Conservation (phyloP, 1,140 invertebrate genomes). For the Caenorhabditis remanei region DNA sequence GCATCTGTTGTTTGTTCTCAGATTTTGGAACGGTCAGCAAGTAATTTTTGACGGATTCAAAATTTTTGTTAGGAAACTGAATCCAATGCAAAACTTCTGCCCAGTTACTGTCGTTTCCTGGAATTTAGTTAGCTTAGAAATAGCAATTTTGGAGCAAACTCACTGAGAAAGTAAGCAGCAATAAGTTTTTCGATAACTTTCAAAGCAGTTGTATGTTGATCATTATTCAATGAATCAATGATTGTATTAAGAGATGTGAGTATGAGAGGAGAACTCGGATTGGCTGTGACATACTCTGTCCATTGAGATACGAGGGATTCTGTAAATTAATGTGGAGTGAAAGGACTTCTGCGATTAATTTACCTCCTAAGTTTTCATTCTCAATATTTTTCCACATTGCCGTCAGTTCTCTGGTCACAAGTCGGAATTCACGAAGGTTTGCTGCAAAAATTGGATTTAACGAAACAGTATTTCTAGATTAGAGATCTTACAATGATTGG, state of each 20-base stretch:
- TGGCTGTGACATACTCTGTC: conserved; percentile 39
- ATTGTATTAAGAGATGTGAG: conserved; percentile 58
- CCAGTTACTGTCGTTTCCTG: conserved; percentile 58
- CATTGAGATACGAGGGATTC: conserved; percentile 56
- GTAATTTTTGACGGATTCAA: conserved; percentile 38
- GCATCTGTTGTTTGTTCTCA: conserved; percentile 55
- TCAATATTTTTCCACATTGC: conserved; percentile 60
- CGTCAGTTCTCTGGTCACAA: conserved; percentile 60
- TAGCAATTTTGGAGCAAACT: background rate
- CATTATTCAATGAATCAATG: conserved; percentile 59
- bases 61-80: conserved; percentile 28
- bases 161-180: conserved; percentile 52
- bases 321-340: background rate
- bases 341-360: background rate
- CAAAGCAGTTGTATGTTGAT: conserved; percentile 59
- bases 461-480: background rate
- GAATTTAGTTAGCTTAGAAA: background rate
- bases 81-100: conserved; percentile 59
- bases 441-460: conserved; percentile 31
- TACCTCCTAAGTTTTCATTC: conserved; percentile 60
- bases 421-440: conserved; percentile 54
- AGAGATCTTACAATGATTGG: conserved; percentile 54
- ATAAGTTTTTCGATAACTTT: conserved; percentile 61
- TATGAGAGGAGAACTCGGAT: conserved; percentile 55
- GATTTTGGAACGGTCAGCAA: conserved; percentile 54